Percentiles rank a stretch among this genome's conserved stretches.
phyloP scores from a whole-genome alignment of 1,140 invertebrate species.

The Nasonia longicornis region DNA sequence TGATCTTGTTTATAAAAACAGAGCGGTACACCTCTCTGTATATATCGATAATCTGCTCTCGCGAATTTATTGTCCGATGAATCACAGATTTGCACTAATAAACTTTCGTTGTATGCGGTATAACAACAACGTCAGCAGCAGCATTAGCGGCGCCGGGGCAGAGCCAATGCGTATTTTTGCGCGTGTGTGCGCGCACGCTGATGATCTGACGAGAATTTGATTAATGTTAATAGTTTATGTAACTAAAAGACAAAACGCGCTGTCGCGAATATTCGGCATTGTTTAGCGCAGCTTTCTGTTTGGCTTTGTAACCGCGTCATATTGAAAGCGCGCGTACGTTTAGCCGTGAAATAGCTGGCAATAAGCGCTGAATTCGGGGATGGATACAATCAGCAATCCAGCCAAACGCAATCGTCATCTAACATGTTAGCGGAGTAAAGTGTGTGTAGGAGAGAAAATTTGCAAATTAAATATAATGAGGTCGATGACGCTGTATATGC shows the following conservation, averaged over 20 bases:
- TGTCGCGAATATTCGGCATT: not conserved
- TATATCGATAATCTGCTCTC: constrained; percentile 7
- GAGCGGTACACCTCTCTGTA: not conserved
- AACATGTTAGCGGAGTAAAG: constrained; percentile 12
- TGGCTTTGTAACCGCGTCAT: not conserved
- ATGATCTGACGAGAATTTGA: not conserved
- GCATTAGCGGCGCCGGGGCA: no score
- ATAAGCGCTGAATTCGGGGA: constrained; percentile 26
- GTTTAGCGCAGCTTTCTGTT: constrained; percentile 4
- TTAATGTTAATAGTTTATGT: not conserved
- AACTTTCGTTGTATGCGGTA: not conserved
- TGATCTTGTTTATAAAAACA: constrained; percentile 25
- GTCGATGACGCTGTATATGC: constrained; percentile 20
- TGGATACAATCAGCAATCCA: constrained; percentile 23
- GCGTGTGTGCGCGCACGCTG: no score
- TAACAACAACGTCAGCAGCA: no score
- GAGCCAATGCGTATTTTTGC: not conserved
- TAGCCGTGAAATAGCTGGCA: not conserved
- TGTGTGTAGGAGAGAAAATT: constrained; percentile 16
- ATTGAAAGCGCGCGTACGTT: not conserved
- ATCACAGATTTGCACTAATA: not conserved
- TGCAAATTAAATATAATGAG: constrained; percentile 52
- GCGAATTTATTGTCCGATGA: not conserved
- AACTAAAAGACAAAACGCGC: not conserved
- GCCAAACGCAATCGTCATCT: constrained; percentile 15